phyloP scores from a whole-genome alignment of 2,888 invertebrate genomes.

The Allygus modestus region DNA sequence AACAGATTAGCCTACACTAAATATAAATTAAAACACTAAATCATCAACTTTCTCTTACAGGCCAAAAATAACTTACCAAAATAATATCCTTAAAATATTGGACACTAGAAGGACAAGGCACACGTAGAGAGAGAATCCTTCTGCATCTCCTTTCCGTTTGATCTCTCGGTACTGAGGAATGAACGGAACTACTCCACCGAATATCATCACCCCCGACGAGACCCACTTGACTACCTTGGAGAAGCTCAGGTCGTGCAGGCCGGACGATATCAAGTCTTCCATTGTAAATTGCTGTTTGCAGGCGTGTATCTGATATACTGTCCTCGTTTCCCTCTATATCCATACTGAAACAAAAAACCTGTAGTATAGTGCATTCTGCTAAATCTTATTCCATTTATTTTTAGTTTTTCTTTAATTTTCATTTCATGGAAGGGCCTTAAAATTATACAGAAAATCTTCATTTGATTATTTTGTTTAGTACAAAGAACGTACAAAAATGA shows the following conservation, averaged over 20 bases:
- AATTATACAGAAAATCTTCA: no score
- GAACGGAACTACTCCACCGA: slow-evolving; percentile 97
- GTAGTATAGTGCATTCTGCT: background rate
- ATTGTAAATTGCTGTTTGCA: slow-evolving; percentile 65
- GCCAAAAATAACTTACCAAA: slow-evolving; percentile 97
- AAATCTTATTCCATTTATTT: no score
- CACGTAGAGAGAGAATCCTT: slow-evolving; percentile 98
- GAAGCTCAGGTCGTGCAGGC: slow-evolving; percentile 75
- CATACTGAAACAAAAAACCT: slow-evolving; percentile 49
- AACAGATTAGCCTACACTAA: no score
- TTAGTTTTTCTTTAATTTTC: no score
- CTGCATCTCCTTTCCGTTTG: slow-evolving; percentile 92
- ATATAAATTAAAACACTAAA: no score
- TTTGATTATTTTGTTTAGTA: no score
- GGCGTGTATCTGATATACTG: background rate
- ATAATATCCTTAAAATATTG: slow-evolving; percentile 97
- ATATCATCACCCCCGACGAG: slow-evolving; percentile 93
- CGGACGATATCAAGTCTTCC: slow-evolving; percentile 70
- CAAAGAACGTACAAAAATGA: no score
- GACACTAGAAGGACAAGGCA: slow-evolving; percentile 97
- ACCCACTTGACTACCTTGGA: slow-evolving; percentile 87
- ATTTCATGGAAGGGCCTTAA: no score
- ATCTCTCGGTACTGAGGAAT: slow-evolving; percentile 98
- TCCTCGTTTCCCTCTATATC: slow-evolving; percentile 12
- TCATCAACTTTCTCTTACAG: no score